These are phyloP conservation scores for Seira musarum DNA, from an alignment of 2,888 invertebrate species.

Conservation along the genomic window DNA sequence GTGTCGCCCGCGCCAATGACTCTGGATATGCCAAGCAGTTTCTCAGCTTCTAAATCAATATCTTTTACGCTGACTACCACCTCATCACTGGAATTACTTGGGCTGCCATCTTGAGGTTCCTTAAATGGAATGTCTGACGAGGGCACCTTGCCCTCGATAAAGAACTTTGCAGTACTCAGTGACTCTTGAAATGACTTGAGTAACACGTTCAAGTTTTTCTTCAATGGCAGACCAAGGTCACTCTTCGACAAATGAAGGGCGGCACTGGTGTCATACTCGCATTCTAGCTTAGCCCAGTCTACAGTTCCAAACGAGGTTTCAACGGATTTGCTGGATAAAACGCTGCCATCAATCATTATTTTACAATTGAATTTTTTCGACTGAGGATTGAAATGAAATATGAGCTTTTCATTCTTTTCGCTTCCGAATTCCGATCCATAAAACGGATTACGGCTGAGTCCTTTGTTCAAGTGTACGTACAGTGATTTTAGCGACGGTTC, in stretches of 20 bases:
- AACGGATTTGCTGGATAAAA: constrained; percentile 37
- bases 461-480: constrained; percentile 77
- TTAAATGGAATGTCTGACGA: constrained; percentile 79
- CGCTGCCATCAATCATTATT: constrained; percentile 52
- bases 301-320: constrained; percentile 53
- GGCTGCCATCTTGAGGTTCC: constrained; percentile 64
- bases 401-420: constrained; percentile 76
- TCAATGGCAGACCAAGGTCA: constrained; percentile 62
- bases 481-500: constrained; percentile 76
- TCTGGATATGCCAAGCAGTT: constrained; percentile 23
- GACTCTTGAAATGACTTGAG: constrained; percentile 66
- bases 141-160: constrained; percentile 82
- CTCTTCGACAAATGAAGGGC: constrained; percentile 66
- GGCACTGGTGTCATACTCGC: constrained; percentile 65
- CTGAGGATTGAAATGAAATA: constrained; percentile 76
- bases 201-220: constrained; percentile 65
- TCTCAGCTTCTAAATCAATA: constrained; percentile 45
- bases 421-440: constrained; percentile 61
- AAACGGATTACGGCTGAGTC: constrained; percentile 67
- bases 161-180: constrained; percentile 75
- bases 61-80: constrained; percentile 44
- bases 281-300: constrained; percentile 66
- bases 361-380: constrained; percentile 73
- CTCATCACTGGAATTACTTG: constrained; percentile 24
- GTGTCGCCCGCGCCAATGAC: constrained; percentile 22